Conservation (phyloP, 2,113 vertebrate genomes). For the Ceuthmochares aereus region DNA sequence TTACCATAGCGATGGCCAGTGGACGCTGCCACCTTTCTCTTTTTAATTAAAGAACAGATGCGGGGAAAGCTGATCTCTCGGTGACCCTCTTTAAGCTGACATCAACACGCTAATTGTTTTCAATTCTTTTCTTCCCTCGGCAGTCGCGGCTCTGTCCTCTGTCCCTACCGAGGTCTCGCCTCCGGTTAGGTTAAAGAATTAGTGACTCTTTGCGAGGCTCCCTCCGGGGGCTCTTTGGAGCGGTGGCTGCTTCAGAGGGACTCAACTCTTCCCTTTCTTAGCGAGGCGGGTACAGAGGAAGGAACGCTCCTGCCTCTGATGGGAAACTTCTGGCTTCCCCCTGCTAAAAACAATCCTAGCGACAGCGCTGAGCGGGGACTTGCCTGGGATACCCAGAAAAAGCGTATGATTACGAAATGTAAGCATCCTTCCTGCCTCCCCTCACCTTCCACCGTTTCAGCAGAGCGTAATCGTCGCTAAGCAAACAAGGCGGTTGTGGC, state of each 20-base stretch:
- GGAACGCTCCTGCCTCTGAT: not conserved
- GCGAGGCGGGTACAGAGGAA: not conserved
- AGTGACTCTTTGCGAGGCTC: slow-evolving; percentile 19
- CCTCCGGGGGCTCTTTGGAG: not conserved
- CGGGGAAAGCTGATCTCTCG: slow-evolving; percentile 73
- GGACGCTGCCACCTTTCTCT: slow-evolving; percentile 74
- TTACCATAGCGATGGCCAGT: slow-evolving; percentile 77
- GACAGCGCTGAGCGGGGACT: not conserved
- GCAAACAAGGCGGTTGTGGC: not conserved
- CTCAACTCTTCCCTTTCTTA: not conserved
- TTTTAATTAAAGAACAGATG: slow-evolving; percentile 78
- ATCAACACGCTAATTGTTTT: slow-evolving; percentile 76
- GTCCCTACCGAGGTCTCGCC: slow-evolving; percentile 59
- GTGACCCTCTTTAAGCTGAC: slow-evolving; percentile 77
- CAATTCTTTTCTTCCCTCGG: slow-evolving; percentile 59
- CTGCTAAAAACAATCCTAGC: not conserved
- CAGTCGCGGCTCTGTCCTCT: slow-evolving; percentile 64
- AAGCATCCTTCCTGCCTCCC: not conserved
- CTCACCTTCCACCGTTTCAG: not conserved
- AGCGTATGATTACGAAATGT: accelerated
- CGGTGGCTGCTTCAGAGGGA: not conserved
- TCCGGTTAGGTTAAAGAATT: slow-evolving; percentile 61
- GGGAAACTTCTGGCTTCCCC: not conserved
- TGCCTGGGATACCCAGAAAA: not conserved
- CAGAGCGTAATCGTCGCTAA: not conserved